Evolutionary conservation across 2,797 vertebrate species (phyloP).

Genomic region (Myotis planiceps): DNA sequence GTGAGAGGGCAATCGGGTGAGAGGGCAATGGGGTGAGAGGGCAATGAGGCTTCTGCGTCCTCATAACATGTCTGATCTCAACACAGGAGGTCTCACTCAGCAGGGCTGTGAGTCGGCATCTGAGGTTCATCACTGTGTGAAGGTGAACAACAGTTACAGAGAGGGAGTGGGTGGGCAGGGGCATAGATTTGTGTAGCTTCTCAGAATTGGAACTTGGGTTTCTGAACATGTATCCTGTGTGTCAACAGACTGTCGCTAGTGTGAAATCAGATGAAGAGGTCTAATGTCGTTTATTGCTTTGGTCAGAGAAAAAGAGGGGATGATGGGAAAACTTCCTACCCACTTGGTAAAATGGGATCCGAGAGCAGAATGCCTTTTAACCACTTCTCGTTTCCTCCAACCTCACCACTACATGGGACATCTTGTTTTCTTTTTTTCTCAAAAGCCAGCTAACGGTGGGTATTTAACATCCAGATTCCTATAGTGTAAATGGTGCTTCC

Average conservation of each 20-base stretch:
- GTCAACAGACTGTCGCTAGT: not conserved
- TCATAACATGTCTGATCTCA: not conserved
- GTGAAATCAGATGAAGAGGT: not conserved
- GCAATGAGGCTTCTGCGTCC: not conserved
- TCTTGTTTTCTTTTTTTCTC: not conserved
- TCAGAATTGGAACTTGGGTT: not conserved
- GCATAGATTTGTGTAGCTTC: not conserved
- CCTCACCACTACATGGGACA: not conserved
- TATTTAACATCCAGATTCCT: not conserved
- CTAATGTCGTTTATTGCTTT: not conserved
- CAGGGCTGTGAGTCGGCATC: fast-evolving
- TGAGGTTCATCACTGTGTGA: not conserved
- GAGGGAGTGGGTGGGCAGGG: not conserved
- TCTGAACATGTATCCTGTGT: not conserved
- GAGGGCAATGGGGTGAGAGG: not conserved
- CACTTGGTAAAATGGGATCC: not conserved
- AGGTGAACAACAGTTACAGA: not conserved
- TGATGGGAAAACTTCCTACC: not conserved
- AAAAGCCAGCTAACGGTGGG: not conserved
- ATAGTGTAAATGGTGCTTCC: not conserved
- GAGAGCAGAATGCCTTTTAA: not conserved
- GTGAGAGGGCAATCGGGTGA: not conserved
- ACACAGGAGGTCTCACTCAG: not conserved
- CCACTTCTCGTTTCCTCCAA: not conserved
- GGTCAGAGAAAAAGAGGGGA: not conserved